phyloP scores from a whole-genome alignment of 2,797 vertebrate genomes.

The Poliocrania exsul region DNA sequence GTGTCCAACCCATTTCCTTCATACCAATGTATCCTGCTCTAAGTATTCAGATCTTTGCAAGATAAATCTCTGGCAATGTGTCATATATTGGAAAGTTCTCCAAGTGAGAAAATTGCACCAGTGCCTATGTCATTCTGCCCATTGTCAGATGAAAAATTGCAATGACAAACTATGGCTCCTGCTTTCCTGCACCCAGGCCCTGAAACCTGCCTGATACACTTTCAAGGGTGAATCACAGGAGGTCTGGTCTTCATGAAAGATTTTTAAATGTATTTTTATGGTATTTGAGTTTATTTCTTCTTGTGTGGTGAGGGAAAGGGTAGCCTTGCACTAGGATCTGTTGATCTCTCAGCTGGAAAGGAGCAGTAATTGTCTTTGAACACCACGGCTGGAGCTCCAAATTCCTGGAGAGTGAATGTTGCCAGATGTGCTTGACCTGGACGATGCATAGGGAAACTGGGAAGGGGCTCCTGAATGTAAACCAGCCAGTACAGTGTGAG shows the following conservation, averaged over 20 bases:
- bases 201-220: not conserved
- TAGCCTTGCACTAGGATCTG: not conserved
- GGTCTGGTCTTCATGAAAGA: not conserved
- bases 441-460: not conserved
- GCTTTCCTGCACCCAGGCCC: not conserved
- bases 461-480: not conserved
- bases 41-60: not conserved
- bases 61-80: not conserved
- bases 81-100: not conserved
- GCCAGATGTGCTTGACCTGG: conserved; percentile 37
- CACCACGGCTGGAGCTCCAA: not conserved
- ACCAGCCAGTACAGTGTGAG: not conserved
- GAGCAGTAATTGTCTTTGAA: conserved; percentile 9
- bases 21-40: not conserved
- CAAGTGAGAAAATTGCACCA: not conserved
- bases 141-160: not conserved
- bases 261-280: not conserved
- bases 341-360: conserved; percentile 14
- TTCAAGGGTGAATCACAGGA: not conserved
- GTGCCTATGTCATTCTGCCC: not conserved
- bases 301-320: not conserved
- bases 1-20: not conserved
- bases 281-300: not conserved
- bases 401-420: not conserved
- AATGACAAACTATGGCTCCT: not conserved